phyloP scores from a whole-genome alignment of 2,888 invertebrate species.

The Helleia helle region DNA sequence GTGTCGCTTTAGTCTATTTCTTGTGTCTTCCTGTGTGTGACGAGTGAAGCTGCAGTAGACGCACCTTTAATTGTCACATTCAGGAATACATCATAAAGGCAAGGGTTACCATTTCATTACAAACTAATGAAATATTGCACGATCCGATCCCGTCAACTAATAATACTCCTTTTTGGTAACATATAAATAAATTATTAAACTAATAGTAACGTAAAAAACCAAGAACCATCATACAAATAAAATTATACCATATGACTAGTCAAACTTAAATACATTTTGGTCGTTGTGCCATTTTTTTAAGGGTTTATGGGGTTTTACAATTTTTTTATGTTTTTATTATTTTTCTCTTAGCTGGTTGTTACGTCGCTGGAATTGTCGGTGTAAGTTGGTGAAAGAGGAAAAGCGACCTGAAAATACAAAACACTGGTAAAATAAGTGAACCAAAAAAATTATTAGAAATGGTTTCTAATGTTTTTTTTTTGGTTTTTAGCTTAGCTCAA shows the following conservation, averaged over 20 bases:
- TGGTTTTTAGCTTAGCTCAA: too few species aligned
- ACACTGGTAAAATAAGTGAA: too few species aligned
- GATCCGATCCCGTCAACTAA: neutral
- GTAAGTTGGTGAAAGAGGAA: constrained; percentile 45
- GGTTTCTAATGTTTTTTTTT: too few species aligned
- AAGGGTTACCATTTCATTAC: neutral
- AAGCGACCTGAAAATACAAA: constrained; percentile 36
- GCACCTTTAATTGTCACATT: too few species aligned
- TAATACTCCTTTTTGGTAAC: constrained; percentile 10
- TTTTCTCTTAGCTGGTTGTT: constrained; percentile 19
- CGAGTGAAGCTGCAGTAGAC: too few species aligned
- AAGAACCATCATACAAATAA: constrained; percentile 24
- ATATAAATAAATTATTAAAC: constrained; percentile 8
- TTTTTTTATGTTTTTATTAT: constrained; percentile 48
- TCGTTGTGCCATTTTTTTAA: constrained; percentile 73
- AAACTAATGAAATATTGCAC: neutral
- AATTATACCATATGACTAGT: constrained; percentile 41
- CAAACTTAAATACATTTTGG: constrained; percentile 60
- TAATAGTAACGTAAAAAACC: constrained; percentile 18
- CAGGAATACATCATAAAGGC: too few species aligned
- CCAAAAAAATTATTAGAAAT: too few species aligned
- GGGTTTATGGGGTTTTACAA: constrained; percentile 50
- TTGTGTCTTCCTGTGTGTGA: too few species aligned
- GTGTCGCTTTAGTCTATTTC: neutral
- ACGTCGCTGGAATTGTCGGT: constrained; percentile 62